Evolutionary conservation across 30 jellyfish, hydroid and myxozoan genomes (phyloP), one percentile per base, ranked within the genome.

Genomic region (Turritopsis rubra): DNA sequence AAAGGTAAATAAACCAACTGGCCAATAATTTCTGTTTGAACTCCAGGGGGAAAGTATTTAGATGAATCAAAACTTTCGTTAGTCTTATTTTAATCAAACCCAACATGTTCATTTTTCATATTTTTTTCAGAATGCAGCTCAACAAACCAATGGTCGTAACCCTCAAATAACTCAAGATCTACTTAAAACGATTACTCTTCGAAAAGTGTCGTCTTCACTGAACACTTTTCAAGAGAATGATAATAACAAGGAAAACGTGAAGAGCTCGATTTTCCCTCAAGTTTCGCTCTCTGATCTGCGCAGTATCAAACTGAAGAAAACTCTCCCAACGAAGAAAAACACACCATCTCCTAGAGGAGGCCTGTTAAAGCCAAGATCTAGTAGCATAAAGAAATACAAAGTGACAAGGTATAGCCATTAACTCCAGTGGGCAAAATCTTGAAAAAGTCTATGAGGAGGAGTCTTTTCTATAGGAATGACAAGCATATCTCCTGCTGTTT

Each of bases 161-260:
- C 27, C 79, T 26, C 88, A 74, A 20, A 75, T 84, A 18, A 89
- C 96, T 7, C 68, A 75, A 53, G 96, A 89, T 18, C 84, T 80
- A 22, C n/a, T 80, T 31, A 80, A 65, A 8, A 53, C 78, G 8
- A 41, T 80, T 80, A 80, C 78, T 31, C 54, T 80, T 30, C 52
- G 65, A 20, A 80, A 80, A 53, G 82, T 74, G 29, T 19, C 80
- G 21, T 18, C 0, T n/a, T n/a, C 77, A 19, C 77, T 68, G 28
- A n/a, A 74, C 28, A 52, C 65, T 16, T 54, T 22, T 26, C 52
- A 24, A 18, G 8, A 19, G 23, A 29, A 18, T 9, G 60, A 41
- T 13, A 41, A 76, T n/a, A 79, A 79, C 28, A 23, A 79, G 29
- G 80, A 72, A 29, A 72, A 72, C 24, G 80, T 72, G 30, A 17